These are phyloP conservation scores for Rotaria socialis DNA, from an alignment of 2,888 invertebrate genomes.

Conservation along the genomic window DNA sequence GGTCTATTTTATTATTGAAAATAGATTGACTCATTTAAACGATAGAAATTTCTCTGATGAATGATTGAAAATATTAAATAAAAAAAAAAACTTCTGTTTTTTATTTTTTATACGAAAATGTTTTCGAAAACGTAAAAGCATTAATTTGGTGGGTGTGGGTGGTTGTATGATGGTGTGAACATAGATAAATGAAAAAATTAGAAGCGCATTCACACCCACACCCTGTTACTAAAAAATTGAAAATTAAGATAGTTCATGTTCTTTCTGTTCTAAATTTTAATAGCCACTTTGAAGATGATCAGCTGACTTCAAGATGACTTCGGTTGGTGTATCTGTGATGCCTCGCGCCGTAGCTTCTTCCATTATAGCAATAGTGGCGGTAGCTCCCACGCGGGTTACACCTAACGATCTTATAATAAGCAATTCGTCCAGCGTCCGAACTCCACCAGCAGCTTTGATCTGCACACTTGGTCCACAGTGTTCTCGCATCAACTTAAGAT, in stretches of 20 bases:
- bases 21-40: too few species aligned
- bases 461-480: not conserved
- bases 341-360: not conserved
- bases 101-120: too few species aligned
- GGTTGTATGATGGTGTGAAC: too few species aligned
- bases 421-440: not conserved
- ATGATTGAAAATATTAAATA: too few species aligned
- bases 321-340: not conserved
- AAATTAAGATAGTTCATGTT: not conserved
- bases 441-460: not conserved
- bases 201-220: too few species aligned
- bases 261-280: not conserved
- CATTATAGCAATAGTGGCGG: slow-evolving; percentile 3
- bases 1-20: too few species aligned
- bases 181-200: too few species aligned
- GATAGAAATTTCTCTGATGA: too few species aligned
- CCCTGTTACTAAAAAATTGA: too few species aligned
- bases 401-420: not conserved
- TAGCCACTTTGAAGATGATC: not conserved
- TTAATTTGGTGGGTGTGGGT: too few species aligned
- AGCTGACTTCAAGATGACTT: not conserved
- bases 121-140: too few species aligned
- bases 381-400: not conserved
- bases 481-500: slow-evolving; percentile 1
- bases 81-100: too few species aligned